Conservation (phyloP, 2,113 vertebrate genomes). For the Chrysochloris asiatica region DNA sequence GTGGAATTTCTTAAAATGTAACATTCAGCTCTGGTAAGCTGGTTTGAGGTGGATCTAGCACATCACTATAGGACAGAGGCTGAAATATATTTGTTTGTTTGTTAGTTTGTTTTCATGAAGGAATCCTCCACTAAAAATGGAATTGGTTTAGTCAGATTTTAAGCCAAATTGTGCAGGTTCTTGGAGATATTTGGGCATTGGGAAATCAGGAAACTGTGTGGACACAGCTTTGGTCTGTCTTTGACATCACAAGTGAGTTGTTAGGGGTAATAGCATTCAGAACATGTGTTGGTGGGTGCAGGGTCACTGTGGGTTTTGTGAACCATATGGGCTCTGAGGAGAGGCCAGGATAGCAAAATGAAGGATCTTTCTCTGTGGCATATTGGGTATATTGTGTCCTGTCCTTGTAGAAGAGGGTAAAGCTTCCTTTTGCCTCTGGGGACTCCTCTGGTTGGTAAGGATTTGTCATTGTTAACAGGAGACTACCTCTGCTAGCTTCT, state of each 20-base stretch:
- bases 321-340: neutral
- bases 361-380: neutral
- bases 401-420: neutral
- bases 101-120: neutral
- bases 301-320: neutral
- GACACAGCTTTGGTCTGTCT: neutral
- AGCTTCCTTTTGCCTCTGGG: neutral
- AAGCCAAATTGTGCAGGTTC: neutral
- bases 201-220: neutral
- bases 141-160: neutral
- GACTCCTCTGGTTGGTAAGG: neutral
- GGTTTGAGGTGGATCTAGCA: neutral
- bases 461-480: neutral
- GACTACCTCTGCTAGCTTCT: neutral
- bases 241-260: neutral
- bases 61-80: neutral
- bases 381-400: neutral
- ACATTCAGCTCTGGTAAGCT: conserved; percentile 21
- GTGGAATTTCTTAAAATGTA: conserved; percentile 26
- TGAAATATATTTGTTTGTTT: neutral
- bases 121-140: neutral
- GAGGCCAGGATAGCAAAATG: neutral
- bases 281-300: neutral
- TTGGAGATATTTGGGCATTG: neutral
- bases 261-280: neutral